Evolutionary conservation across 2,113 vertebrate genomes (phyloP).

Genomic region (Hippocampus mohnikei): DNA sequence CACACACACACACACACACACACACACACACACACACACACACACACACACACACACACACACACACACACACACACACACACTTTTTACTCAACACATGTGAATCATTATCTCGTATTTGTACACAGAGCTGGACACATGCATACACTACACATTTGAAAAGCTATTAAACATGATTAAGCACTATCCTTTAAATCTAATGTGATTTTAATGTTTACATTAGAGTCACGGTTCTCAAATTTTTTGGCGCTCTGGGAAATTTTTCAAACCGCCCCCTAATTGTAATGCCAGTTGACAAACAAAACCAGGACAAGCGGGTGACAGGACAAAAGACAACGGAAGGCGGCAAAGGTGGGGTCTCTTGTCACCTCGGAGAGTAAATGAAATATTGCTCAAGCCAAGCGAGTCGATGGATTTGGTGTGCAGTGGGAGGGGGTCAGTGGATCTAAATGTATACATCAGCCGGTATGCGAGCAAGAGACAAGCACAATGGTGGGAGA

Average conservation of each 20-base stretch:
- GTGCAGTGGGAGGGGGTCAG: slow-evolving; percentile 31
- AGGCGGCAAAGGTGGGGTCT: slow-evolving; percentile 9
- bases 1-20: no score
- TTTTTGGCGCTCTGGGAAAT: neutral
- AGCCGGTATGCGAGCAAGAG: slow-evolving; percentile 20
- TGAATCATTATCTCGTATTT: slow-evolving; percentile 49
- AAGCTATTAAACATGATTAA: slow-evolving; percentile 28
- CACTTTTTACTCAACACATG: slow-evolving; percentile 58
- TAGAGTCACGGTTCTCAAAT: neutral
- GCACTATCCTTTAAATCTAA: neutral
- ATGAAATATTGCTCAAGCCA: slow-evolving; percentile 90
- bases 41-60: slow-evolving; percentile 18
- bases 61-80: slow-evolving; percentile 8
- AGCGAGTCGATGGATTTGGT: slow-evolving; percentile 70
- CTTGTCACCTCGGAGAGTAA: slow-evolving; percentile 76
- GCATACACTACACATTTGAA: slow-evolving; percentile 8
- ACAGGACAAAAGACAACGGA: neutral
- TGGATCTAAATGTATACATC: slow-evolving; percentile 68
- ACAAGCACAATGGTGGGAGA: slow-evolving; percentile 29
- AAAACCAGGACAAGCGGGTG: neutral
- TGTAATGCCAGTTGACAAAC: no score
- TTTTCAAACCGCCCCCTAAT: no score
- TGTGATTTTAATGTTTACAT: neutral
- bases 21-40: slow-evolving; percentile 29
- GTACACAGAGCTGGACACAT: neutral